A percentile compares a stretch with the other conserved stretches of the same genome.
Evolutionary conservation across 2,113 vertebrate species (phyloP).

Genomic region (Rynchops niger): DNA sequence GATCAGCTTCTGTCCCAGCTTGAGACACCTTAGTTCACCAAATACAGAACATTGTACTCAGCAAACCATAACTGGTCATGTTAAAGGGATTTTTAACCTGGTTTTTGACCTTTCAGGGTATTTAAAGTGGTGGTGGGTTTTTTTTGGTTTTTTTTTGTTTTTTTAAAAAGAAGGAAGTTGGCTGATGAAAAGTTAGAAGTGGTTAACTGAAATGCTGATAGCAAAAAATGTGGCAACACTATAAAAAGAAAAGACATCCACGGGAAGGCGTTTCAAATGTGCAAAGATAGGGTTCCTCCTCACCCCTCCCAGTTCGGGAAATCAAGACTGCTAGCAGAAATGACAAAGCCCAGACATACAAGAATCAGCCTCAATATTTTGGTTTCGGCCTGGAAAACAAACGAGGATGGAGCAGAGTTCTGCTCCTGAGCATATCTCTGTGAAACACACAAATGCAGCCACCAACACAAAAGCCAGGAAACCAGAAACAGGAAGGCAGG

Average conservation of each 20-base stretch:
- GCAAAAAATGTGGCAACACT: not conserved
- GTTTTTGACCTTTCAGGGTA: not conserved
- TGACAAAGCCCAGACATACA: not conserved
- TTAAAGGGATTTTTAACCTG: not conserved
- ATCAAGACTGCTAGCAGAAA: not conserved
- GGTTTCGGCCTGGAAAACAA: not conserved
- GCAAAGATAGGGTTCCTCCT: not conserved
- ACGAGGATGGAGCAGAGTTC: not conserved
- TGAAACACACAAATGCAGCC: not conserved
- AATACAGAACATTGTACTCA: not conserved
- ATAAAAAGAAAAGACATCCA: not conserved
- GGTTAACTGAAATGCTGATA: not conserved
- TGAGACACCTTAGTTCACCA: not conserved
- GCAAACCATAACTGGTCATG: not conserved
- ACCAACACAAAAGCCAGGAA: not conserved
- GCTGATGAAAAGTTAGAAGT: not conserved
- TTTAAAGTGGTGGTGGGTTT: not conserved
- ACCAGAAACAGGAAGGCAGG: not conserved
- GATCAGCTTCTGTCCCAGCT: not conserved
- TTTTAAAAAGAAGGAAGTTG: not conserved
- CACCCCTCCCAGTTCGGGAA: not conserved
- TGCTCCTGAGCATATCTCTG: not conserved
- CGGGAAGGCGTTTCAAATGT: not conserved
- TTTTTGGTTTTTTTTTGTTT: not conserved
- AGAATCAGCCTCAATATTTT: not conserved